Evolutionary conservation across 2,888 invertebrate species (phyloP).

Genomic region (Diaprepes abbreviatus): DNA sequence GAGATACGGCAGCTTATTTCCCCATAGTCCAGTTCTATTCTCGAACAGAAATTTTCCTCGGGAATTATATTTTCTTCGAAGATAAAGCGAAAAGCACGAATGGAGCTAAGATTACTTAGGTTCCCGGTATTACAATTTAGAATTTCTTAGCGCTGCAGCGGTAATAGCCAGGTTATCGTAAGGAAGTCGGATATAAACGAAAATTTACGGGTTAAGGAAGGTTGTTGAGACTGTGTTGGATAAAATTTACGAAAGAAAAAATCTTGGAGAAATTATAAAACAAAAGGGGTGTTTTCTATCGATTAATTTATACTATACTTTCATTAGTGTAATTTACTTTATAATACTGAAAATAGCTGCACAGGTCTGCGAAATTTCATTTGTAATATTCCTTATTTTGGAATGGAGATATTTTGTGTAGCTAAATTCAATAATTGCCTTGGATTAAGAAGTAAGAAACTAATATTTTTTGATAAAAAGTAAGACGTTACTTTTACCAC

Average conservation of each 20-base stretch:
- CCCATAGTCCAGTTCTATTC: constrained; percentile 56
- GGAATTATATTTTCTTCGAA: constrained; percentile 62
- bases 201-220: constrained; percentile 57
- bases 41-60: constrained; percentile 53
- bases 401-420: too few species aligned
- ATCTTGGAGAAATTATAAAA: neutral
- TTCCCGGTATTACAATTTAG: constrained; percentile 56
- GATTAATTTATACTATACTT: too few species aligned
- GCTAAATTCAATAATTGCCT: too few species aligned
- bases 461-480: too few species aligned
- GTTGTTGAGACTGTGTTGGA: constrained; percentile 31
- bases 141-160: constrained; percentile 54
- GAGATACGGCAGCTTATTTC: constrained; percentile 65
- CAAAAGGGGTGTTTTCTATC: too few species aligned
- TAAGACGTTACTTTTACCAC: too few species aligned
- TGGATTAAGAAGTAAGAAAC: too few species aligned
- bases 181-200: constrained; percentile 59
- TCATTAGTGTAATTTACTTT: too few species aligned
- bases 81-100: constrained; percentile 61
- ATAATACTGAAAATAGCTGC: too few species aligned
- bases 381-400: too few species aligned
- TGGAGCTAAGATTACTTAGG: constrained; percentile 58
- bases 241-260: constrained; percentile 33
- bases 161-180: constrained; percentile 55
- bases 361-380: too few species aligned